Conservation (phyloP, 2,797 vertebrate genomes). For the Coilia nasus region DNA sequence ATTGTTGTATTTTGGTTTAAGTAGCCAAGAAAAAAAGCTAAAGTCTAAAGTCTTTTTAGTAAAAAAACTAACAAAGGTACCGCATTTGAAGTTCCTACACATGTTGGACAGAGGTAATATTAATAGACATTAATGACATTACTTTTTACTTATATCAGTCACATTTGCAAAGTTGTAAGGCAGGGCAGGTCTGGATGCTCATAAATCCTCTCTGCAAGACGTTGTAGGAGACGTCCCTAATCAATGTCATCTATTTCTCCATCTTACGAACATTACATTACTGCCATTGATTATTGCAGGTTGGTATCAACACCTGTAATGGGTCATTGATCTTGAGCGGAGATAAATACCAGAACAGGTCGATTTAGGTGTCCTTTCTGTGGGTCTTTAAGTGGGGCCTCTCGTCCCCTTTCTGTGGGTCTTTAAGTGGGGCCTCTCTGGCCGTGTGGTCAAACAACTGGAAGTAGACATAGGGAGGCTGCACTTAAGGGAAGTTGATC, state of each 20-base stretch:
- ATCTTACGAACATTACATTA: constrained; percentile 29
- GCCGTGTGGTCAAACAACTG: background rate
- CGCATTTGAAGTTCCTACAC: no score
- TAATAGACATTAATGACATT: no score
- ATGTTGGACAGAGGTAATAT: background rate
- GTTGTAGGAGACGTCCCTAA: background rate
- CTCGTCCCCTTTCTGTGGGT: background rate
- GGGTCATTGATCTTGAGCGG: constrained; percentile 37
- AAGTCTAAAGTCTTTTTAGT: no score
- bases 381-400: background rate
- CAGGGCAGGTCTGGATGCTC: background rate
- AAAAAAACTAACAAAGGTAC: no score
- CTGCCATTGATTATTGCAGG: constrained; percentile 41
- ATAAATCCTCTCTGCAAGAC: background rate
- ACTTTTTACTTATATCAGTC: background rate
- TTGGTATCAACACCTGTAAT: constrained; percentile 5
- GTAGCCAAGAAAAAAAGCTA: no score
- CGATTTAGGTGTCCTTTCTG: constrained; percentile 8
- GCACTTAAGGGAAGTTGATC: constrained; percentile 21
- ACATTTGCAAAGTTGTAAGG: background rate
- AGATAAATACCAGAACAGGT: constrained; percentile 28
- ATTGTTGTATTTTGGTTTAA: no score
- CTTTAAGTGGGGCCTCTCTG: background rate
- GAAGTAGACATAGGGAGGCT: background rate
- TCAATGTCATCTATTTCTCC: background rate